phyloP scores from a whole-genome alignment of 2,797 vertebrate genomes.

The Leptatherina wallacei region DNA sequence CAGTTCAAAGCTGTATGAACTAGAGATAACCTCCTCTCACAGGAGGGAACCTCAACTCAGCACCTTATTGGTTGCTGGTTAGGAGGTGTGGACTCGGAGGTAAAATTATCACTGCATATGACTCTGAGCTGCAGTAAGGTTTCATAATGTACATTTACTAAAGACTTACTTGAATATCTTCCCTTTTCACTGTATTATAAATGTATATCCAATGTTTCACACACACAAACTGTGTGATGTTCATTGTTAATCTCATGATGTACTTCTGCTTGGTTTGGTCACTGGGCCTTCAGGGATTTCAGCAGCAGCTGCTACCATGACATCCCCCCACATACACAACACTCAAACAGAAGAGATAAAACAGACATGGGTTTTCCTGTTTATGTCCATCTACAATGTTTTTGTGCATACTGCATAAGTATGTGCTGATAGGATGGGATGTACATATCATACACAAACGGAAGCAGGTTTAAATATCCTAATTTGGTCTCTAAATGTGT shows the following conservation, averaged over 20 bases:
- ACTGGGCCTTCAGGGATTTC: slow-evolving; percentile 20
- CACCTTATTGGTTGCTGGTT: slow-evolving; percentile 59
- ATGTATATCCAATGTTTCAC: not conserved
- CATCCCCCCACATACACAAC: not conserved
- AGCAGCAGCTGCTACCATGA: slow-evolving; percentile 50
- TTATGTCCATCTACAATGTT: not conserved
- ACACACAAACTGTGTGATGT: slow-evolving; percentile 7
- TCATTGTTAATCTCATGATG: not conserved
- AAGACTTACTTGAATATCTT: not conserved
- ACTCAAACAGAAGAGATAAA: slow-evolving; percentile 3
- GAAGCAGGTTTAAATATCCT: not conserved
- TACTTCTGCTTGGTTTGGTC: slow-evolving; percentile 48
- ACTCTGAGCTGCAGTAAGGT: not conserved
- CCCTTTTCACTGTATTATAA: no score
- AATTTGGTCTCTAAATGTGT: not conserved
- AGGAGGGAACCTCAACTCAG: slow-evolving; percentile 44
- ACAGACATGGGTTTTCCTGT: not conserved
- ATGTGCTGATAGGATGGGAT: not conserved
- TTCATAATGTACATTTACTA: slow-evolving; percentile 17
- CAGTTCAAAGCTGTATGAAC: slow-evolving; percentile 55
- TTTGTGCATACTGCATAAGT: not conserved
- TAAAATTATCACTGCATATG: slow-evolving; percentile 24
- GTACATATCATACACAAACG: not conserved
- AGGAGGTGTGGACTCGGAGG: slow-evolving; percentile 42
- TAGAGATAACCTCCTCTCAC: slow-evolving; percentile 46